Base-by-base conservation (phyloP, 2,113 vertebrate species). In the Heterotilapia buettikoferi region DNA sequence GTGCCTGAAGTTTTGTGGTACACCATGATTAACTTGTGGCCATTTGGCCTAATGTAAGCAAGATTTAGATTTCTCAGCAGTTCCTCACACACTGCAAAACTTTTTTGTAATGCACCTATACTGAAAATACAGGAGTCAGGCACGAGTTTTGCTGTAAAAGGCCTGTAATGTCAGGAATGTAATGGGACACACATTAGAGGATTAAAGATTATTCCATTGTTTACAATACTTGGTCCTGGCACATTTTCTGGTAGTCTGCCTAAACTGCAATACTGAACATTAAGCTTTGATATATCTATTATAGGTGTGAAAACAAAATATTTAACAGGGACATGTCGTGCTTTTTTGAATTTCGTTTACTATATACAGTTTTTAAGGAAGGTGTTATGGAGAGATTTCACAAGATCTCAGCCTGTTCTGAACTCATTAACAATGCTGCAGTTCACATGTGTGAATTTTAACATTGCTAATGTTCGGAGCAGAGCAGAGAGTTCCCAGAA, bases 91-190 rank as follows among this genome's bases (percentile, higher is more conserved):
- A 78, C 92, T 86, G 89, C 79, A 14, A 54, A 47, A 84, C 50
- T 4, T 40, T 47, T 68, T 33, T 61, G 88, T 84, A 92, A 94
- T 85, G 73, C 24, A 63, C 56, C 43, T 13, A 87, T 63, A 80
- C 52, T 24, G 66, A 29, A 85, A 12, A 36, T 45, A 3, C 43
- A 45, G 26, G n/a, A 79, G 54, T 36, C 63, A 29, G 40, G 9
- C 29, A 54, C 1, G 4, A 4, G 18, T 24, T 47, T 54, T 4
- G 31, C 3, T 31, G 19, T 81, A n/a, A 3, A 87, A 10, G 24
- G 29, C 26, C 9, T 54, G 9, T 40, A 45, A 38, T 84, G 45
- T 76, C 11, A 83, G 45, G 21, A 21, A 52, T 68, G 40, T 50
- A 59, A 63, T 11, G 59, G 33, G 63, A 38, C 9, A 85, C 61